A percentile compares a stretch with the other conserved stretches of the same genome.
Conservation (phyloP, 2,888 invertebrate genomes). For the Polydrusus pterygomalis region DNA sequence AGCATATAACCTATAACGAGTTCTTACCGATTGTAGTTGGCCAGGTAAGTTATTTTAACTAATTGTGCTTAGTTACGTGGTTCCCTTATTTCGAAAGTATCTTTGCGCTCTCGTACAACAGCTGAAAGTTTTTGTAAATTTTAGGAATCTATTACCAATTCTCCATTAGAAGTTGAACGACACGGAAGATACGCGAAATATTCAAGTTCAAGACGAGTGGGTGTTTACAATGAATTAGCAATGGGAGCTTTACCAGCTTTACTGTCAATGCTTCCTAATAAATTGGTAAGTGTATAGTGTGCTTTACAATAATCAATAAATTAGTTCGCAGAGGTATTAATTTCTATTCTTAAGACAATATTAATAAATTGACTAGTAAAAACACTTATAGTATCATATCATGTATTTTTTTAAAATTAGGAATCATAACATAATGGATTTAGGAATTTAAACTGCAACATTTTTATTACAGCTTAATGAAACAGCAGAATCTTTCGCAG, state of each 20-base stretch:
- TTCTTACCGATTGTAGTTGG: conserved; percentile 87
- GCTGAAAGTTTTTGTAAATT: conserved; percentile 6
- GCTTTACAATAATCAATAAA: conserved; percentile 2
- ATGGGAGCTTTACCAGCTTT: conserved; percentile 84
- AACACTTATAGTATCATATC: too few species aligned
- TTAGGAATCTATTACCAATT: conserved; percentile 78
- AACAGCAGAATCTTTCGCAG: conserved; percentile 72
- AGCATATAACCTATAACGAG: conserved; percentile 89
- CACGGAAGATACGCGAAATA: conserved; percentile 87
- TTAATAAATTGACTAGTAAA: too few species aligned
- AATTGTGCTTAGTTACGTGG: background rate
- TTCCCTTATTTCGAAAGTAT: background rate
- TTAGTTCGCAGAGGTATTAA: too few species aligned
- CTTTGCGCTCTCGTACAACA: too few species aligned
- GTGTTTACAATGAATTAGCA: conserved; percentile 86
- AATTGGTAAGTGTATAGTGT: conserved; percentile 74
- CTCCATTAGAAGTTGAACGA: conserved; percentile 77
- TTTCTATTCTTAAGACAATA: too few species aligned
- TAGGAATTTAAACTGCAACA: too few species aligned
- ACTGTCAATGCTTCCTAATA: conserved; percentile 83
- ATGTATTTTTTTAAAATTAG: too few species aligned
- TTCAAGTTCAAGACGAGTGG: conserved; percentile 86
- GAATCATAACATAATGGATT: too few species aligned
- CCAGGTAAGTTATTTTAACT: conserved; percentile 73
- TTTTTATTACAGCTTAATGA: conserved; percentile 74